phyloP scores from a whole-genome alignment of 2,113 vertebrate species.

The Geococcyx californianus region DNA sequence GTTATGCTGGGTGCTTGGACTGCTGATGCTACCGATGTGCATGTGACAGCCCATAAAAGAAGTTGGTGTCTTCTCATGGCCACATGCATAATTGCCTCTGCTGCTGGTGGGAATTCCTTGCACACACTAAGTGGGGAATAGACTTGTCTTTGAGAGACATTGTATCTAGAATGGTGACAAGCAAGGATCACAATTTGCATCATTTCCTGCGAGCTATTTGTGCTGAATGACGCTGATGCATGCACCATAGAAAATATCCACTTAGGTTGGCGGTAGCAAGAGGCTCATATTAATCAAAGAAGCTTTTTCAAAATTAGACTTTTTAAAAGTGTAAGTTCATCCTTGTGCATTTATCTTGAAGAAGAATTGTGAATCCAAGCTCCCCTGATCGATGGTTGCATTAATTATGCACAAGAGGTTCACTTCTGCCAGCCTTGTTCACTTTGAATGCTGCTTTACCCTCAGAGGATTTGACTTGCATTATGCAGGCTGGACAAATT shows the following conservation, averaged over 20 bases:
- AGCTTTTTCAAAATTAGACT: background rate
- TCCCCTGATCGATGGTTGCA: slow-evolving; percentile 15
- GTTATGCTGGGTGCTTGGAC: background rate
- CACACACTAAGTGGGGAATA: background rate
- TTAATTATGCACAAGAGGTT: slow-evolving; percentile 50
- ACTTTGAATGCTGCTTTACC: slow-evolving; percentile 11
- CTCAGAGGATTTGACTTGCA: slow-evolving; percentile 28
- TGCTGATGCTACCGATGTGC: background rate
- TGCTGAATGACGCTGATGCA: background rate
- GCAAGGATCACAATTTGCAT: background rate
- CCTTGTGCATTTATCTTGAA: background rate
- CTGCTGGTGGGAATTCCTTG: background rate
- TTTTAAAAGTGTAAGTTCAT: background rate
- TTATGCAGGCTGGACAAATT: slow-evolving; percentile 40
- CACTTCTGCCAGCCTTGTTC: background rate
- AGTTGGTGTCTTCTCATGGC: background rate
- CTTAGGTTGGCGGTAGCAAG: background rate
- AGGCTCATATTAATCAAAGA: background rate
- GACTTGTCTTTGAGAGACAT: background rate
- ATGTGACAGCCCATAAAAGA: background rate
- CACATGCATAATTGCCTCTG: background rate
- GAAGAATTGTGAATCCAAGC: background rate
- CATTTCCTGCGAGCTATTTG: background rate
- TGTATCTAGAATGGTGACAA: background rate
- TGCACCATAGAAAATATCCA: background rate